phyloP scores from a whole-genome alignment of 1,140 invertebrate genomes.

The Nasonia longicornis region DNA sequence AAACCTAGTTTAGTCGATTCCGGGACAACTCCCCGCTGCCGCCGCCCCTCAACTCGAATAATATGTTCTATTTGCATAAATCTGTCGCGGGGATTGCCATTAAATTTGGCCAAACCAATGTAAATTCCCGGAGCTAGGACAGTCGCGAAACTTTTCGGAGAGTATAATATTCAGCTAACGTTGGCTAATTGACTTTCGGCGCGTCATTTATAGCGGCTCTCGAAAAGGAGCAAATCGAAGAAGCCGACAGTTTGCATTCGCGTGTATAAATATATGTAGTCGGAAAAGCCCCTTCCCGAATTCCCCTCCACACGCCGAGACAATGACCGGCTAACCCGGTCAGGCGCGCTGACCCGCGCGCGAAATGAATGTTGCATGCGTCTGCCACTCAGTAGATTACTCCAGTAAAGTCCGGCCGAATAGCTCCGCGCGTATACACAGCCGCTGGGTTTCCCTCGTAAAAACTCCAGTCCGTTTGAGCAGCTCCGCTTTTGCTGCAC shows the following conservation, averaged over 20 bases:
- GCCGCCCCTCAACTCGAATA: background rate
- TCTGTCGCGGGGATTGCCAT: background rate
- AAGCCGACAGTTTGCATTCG: no score
- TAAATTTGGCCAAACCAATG: slow-evolving; percentile 15
- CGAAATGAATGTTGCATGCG: slow-evolving; percentile 59
- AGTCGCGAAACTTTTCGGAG: slow-evolving; percentile 2
- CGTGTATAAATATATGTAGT: no score
- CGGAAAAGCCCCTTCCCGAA: background rate
- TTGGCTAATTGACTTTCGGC: background rate
- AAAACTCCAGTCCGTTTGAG: background rate
- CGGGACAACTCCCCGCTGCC: background rate
- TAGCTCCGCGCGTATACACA: slow-evolving; percentile 40
- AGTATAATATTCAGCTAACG: background rate
- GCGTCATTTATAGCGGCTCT: no score
- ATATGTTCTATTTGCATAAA: slow-evolving; percentile 17
- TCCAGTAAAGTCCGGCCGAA: slow-evolving; percentile 54
- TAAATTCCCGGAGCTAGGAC: background rate
- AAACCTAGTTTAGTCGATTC: background rate
- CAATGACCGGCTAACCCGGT: slow-evolving; percentile 26
- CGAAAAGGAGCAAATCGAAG: no score
- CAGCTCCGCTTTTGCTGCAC: background rate
- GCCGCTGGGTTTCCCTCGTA: slow-evolving; percentile 4
- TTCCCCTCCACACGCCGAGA: background rate
- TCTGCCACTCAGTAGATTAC: slow-evolving; percentile 62
- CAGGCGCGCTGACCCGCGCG: slow-evolving; percentile 46